phyloP scores from a whole-genome alignment of 2,113 vertebrate genomes.

The Donacobius atricapilla region DNA sequence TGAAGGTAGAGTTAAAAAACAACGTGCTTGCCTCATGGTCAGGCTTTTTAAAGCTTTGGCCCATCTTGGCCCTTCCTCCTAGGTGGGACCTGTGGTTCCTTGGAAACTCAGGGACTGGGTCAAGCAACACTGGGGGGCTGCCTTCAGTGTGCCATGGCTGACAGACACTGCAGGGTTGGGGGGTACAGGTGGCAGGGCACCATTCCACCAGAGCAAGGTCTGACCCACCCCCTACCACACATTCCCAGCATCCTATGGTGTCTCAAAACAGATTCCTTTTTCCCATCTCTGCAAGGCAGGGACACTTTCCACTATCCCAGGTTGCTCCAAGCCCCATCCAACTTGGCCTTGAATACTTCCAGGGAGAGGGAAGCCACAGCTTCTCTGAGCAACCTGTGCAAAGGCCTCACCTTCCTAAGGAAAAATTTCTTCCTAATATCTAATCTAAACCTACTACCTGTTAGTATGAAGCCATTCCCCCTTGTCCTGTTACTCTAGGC shows the following conservation, averaged over 20 bases:
- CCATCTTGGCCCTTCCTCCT: too few species aligned
- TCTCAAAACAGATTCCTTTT: too few species aligned
- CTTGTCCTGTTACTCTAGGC: background rate
- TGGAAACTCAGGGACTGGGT: too few species aligned
- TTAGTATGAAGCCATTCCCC: background rate
- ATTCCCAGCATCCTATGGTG: too few species aligned
- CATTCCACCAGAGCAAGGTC: too few species aligned
- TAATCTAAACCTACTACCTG: background rate
- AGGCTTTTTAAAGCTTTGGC: background rate
- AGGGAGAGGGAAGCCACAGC: background rate
- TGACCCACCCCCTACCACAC: too few species aligned
- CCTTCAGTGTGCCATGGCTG: too few species aligned
- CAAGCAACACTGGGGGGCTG: too few species aligned
- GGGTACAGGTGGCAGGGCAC: too few species aligned
- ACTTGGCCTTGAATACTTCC: background rate
- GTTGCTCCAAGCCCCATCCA: background rate
- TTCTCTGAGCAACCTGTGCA: background rate
- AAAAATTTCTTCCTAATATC: background rate
- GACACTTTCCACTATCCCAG: background rate
- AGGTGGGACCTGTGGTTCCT: too few species aligned
- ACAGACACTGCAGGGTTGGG: too few species aligned
- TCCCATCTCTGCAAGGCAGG: too few species aligned
- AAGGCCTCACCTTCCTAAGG: background rate
- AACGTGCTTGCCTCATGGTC: fast-evolving
- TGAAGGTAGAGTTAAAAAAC: background rate